Evolutionary conservation across 2,888 invertebrate genomes (phyloP), one percentile per base, ranked within the genome.

Genomic region (Sesia apiformis): DNA sequence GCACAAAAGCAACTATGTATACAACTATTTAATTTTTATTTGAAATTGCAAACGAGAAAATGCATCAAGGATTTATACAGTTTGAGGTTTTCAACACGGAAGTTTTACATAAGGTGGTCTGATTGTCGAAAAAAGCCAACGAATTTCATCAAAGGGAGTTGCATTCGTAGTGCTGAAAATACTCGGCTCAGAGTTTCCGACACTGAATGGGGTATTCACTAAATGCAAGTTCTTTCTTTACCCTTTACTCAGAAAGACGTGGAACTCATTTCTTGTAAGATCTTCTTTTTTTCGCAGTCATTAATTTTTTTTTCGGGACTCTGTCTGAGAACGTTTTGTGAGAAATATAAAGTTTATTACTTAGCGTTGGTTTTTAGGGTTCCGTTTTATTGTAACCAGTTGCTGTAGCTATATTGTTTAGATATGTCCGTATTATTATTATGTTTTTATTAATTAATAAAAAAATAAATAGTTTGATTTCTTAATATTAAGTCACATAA

Each of bases 141-240:
- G 74, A 77, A 72, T 74, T 78, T 67, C 76, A 78, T 84, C 79
- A 82, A 85, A 84, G 77, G 72, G 73, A 79, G 81, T 79, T 80
- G 82, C 84, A 83, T 81, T 81, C 76, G 78, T 76, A 84, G 81
- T 82, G 81, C 81, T 75, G 78, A 74, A 69, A 52, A 38, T 66
- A 74, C 78, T 69, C 73, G 74, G 81, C 80, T 81, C 75, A 81
- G 84, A 82, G 82, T 81, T 81, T 76, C 71, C 76, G 73, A 69
- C 74, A 76, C 76, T 82, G 86, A 87, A 87, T 82, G 75, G 72
- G 72, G 81, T 78, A 87, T 89, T 89, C 88, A 87, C 84, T 83
- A 87, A 88, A 81, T 81, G 79, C 81, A 75, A 70, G 76, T 74
- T 72, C 74, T 81, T 83, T 81, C 79, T 81, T 77, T 81, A 78